phyloP scores from a whole-genome alignment of 2,113 vertebrate species.

The Amblyornis subalaris region DNA sequence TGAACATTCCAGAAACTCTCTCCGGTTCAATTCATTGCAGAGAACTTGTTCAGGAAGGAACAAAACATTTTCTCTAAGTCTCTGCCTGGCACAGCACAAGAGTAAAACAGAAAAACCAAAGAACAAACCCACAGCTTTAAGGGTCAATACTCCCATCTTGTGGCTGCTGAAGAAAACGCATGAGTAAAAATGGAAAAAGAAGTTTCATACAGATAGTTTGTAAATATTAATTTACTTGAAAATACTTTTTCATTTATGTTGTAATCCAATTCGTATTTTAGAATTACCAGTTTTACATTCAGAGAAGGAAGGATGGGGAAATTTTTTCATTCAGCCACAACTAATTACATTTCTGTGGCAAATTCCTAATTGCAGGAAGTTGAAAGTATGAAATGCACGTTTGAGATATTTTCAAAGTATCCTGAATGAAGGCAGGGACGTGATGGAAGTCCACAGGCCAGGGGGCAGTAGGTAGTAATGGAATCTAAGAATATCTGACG shows the following conservation, averaged over 20 bases:
- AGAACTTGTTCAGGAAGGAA: neutral
- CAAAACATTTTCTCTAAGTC: neutral
- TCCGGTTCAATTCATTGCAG: neutral
- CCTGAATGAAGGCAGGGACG: neutral
- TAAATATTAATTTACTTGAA: neutral
- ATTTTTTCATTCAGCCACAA: neutral
- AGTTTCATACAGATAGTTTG: neutral
- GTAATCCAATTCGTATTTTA: neutral
- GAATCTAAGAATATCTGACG: neutral
- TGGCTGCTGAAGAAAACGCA: constrained; percentile 53
- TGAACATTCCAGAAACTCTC: neutral
- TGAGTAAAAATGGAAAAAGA: neutral
- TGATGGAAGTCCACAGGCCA: neutral
- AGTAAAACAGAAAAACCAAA: neutral
- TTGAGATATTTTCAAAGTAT: neutral
- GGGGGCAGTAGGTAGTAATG: neutral
- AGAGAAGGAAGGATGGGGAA: neutral
- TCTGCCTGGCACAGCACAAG: neutral
- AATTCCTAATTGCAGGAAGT: neutral
- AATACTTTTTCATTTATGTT: neutral
- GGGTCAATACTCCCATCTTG: constrained; percentile 73
- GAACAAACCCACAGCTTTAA: neutral
- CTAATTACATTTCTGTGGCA: neutral
- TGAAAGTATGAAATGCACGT: neutral
- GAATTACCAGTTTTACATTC: neutral